Evolutionary conservation across 1,140 invertebrate genomes (phyloP), one percentile per base, ranked within the genome.

Genomic region (Drosophila saltans): DNA sequence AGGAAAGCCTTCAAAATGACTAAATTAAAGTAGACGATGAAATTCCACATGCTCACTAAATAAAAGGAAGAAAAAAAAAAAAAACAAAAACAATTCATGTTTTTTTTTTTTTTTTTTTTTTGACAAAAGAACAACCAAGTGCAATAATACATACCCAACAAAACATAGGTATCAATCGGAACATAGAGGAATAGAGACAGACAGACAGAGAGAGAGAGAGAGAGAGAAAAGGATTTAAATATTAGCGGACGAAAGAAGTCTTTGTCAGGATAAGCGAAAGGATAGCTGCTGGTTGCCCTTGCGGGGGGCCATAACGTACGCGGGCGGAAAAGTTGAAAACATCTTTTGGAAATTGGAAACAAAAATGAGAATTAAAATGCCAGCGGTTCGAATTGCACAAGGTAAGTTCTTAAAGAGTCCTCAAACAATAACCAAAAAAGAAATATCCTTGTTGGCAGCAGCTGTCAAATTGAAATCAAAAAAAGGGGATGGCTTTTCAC

Each of bases 341-440:
- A 66, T 71, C 75, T 75, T 70, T 85, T 66, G 86, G 86, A 86
- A 90, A 80, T 79, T 82, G 90, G 75, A 81, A 89, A 88, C 85
- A 96, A 97, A 95, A 94, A 97, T 97, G 97, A 96, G 97, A 97
- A 97, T 97, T 94, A 97, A 97, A 95, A 97, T 97, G 97, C 97
- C 97, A 93, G 97, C 97, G 93, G 96, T 97, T 93, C 95, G 97
- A 94, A 97, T 97, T 94, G 96, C 96, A 93, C 96, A 97, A 97
- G 97, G 97, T 97, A 94, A 95, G 91, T 88, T 33, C 16, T 11
- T n/a, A 8, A 41, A 61, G 7, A 10, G 9, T 11, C 7, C 39
- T 40, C 24, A 24, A 21, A 24, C 1, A 24, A 52, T 8, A 8
- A 52, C 9, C 3, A 11, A 40, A 40, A 40, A 33, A 0, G 26